These are phyloP conservation scores for Dinomys branickii DNA, from an alignment of 2,113 vertebrate species.

Conservation along the genomic window DNA sequence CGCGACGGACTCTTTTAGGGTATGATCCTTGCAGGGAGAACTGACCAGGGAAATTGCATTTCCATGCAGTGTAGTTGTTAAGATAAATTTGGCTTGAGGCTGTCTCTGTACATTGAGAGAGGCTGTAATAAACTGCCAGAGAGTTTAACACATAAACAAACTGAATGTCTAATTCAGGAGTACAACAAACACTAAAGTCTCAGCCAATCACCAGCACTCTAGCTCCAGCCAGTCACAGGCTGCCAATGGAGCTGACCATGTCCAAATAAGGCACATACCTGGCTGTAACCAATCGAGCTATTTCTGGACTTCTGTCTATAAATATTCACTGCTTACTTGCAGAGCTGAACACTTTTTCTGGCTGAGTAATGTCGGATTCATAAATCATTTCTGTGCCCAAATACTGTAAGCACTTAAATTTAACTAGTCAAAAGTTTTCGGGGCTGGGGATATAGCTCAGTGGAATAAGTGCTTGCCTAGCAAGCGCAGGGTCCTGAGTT, in stretches of 20 bases:
- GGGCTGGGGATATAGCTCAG: too few relatives aligned
- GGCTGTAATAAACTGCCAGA: not conserved
- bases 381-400: not conserved
- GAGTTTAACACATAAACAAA: not conserved
- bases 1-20: not conserved
- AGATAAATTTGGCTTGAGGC: not conserved
- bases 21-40: not conserved
- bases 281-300: not conserved
- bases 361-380: not conserved
- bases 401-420: not conserved
- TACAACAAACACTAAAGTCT: not conserved
- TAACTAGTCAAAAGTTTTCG: not conserved
- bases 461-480: too few relatives aligned
- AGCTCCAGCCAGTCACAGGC: not conserved
- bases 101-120: not conserved
- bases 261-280: not conserved
- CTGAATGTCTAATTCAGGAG: not conserved
- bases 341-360: not conserved
- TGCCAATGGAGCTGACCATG: not conserved
- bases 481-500: too few relatives aligned
- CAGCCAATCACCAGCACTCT: not conserved
- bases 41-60: not conserved
- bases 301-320: not conserved
- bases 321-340: not conserved
- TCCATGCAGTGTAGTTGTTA: not conserved